Evolutionary conservation across 2,888 invertebrate genomes (phyloP), one percentile per base, ranked within the genome.

Genomic region (Dicyrtomina minuta): DNA sequence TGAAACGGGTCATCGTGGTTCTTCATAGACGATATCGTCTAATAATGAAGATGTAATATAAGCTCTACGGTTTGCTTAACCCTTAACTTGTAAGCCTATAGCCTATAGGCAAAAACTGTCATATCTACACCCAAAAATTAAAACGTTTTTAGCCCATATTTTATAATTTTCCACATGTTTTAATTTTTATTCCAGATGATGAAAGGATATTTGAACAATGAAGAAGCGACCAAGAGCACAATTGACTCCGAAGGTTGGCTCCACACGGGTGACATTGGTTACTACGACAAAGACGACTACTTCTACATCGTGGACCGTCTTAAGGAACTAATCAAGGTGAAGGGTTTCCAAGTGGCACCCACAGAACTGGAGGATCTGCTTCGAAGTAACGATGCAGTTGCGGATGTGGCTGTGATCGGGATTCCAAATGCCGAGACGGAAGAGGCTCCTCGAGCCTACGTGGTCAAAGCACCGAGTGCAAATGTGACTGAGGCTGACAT

Each of bases 371-470:
- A 95, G 81, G 88, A 85, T 62, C 79, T 91, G 4, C 80, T 93
- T 1, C 85, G 90, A 71, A 85, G 86, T 51, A 90, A 92, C 81
- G 89, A 91, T 0, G 86, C 85, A 26, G 86, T 96, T 0, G 81
- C 84, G 13, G 95, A 96, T 78, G 92, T 89, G 0, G 94, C 90
- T 0, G 93, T 96, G 0, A 84, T 94, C 71, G 93, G 93, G 0
- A 81, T 90, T 15, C 87, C 89, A 0, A 88, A 92, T 79, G 82
- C 84, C 0, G 81, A 82, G 15, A 84, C 84, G 51, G 93, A 93
- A 5, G 92, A 93, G 82, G 84, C 87, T 15, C 93, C 93, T 0
- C 86, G 87, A 79, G 93, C 92, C 0, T 90, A 89, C 75, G 83
- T 93, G 3, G 87, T 90, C 1, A 55, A 53, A 2, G 73, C 73